Percentiles rank a stretch among this genome's conserved stretches.
phyloP scores from a whole-genome alignment of 2,113 vertebrate species.

The Nesogale talazaci region DNA sequence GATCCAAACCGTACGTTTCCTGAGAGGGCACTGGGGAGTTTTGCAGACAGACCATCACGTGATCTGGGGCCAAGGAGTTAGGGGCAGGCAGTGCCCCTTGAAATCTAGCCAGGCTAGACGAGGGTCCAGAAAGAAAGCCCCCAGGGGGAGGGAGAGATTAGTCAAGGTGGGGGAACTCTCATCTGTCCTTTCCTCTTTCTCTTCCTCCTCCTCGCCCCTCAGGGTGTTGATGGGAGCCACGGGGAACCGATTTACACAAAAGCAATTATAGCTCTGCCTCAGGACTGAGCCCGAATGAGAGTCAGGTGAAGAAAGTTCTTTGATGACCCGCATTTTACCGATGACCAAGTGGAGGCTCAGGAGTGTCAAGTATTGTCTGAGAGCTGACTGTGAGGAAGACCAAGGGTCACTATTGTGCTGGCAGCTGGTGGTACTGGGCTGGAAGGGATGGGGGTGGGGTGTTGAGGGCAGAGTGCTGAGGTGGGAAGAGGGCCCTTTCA shows the following conservation, averaged over 20 bases:
- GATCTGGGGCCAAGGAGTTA: neutral
- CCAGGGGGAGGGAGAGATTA: neutral
- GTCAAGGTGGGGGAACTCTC: neutral
- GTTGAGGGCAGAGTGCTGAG: neutral
- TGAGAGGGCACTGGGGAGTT: neutral
- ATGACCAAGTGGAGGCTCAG: neutral
- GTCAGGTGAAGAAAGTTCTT: neutral
- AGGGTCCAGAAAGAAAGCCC: neutral
- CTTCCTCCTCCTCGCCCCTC: neutral
- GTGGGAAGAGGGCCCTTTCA: neutral
- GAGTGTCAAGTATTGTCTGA: neutral
- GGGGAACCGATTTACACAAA: neutral
- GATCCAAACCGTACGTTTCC: neutral
- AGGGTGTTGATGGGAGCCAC: neutral
- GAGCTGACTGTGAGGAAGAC: neutral
- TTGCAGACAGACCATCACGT: neutral
- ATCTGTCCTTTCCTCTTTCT: neutral
- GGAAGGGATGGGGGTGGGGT: neutral
- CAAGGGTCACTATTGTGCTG: neutral
- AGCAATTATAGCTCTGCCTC: neutral
- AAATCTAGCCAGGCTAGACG: slow-evolving; percentile 18
- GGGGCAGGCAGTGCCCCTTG: neutral
- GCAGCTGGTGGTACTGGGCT: neutral
- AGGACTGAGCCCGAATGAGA: neutral
- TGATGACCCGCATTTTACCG: neutral